Conservation (phyloP, 2,888 invertebrate genomes). For the Trichacis sp. region DNA sequence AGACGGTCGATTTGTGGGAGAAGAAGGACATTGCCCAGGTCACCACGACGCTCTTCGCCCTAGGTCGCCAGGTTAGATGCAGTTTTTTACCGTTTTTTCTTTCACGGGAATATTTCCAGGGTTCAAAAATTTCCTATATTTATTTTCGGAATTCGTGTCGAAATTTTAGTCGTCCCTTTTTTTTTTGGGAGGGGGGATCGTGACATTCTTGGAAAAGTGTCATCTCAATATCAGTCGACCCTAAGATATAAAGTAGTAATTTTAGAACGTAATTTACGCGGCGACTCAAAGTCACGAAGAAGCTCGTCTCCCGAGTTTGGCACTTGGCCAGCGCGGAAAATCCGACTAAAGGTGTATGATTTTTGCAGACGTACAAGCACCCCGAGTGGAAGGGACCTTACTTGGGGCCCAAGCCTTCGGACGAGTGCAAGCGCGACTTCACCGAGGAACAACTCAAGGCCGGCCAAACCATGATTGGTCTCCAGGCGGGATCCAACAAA, state of each 20-base stretch:
- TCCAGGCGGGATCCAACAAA: conserved; percentile 96
- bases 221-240: conserved; percentile 15
- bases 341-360: too few relatives aligned
- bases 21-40: conserved; percentile 91
- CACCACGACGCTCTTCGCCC: conserved; percentile 85
- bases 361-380: conserved; percentile 84
- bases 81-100: too few relatives aligned
- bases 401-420: conserved; percentile 94
- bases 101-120: too few relatives aligned
- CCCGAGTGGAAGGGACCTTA: conserved; percentile 87
- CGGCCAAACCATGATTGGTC: conserved; percentile 90
- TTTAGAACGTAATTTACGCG: conserved; percentile 7
- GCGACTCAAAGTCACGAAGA: conserved; percentile 18
- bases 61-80: conserved; percentile 90
- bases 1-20: conserved; percentile 97
- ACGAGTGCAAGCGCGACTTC: conserved; percentile 95
- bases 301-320: conserved; percentile 12
- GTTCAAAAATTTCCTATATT: too few relatives aligned
- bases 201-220: conserved; percentile 34
- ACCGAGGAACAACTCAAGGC: conserved; percentile 90
- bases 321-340: conserved; percentile 24
- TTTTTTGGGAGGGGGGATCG: too few relatives aligned
- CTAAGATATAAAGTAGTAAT: conserved; percentile 17
- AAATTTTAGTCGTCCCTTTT: too few relatives aligned
- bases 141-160: too few relatives aligned